Conservation (phyloP, 2,113 vertebrate species). For the Forbesichthys papilliferus region DNA sequence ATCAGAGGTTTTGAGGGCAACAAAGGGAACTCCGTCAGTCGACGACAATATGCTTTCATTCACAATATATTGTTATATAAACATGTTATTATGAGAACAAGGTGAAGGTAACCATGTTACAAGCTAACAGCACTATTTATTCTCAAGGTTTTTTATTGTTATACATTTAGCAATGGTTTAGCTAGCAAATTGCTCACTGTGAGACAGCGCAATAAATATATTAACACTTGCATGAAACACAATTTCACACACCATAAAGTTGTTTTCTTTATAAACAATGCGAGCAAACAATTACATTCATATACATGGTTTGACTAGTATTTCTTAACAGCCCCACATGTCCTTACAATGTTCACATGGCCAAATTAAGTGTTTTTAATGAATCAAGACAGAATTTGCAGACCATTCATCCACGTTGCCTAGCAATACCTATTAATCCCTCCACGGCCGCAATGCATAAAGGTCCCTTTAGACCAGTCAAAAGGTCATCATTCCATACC, state of each 20-base stretch:
- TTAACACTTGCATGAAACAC: background rate
- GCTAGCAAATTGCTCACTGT: constrained; percentile 13
- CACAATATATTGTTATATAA: constrained; percentile 1
- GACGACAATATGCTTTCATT: constrained; percentile 52
- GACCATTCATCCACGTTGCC: constrained; percentile 54
- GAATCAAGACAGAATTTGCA: constrained; percentile 57
- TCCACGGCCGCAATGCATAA: constrained; percentile 48
- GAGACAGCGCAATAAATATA: constrained; percentile 1
- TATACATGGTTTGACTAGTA: constrained; percentile 15
- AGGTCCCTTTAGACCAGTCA: constrained; percentile 51
- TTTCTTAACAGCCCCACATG: constrained; percentile 11
- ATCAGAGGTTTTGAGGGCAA: constrained; percentile 43
- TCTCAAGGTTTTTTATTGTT: constrained; percentile 19
- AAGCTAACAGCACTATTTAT: constrained; percentile 2
- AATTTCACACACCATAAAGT: constrained; percentile 1
- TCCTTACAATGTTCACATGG: constrained; percentile 12
- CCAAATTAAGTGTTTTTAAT: constrained; percentile 55
- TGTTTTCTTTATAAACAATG: background rate
- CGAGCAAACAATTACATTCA: background rate
- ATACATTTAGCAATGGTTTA: constrained; percentile 21
- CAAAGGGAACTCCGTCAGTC: constrained; percentile 42
- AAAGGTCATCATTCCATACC: constrained; percentile 67
- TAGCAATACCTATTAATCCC: constrained; percentile 66
- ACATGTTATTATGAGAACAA: constrained; percentile 14
- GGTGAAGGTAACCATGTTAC: constrained; percentile 17